Base-by-base conservation (phyloP, 2,888 invertebrate genomes). In the Diarsia dahlii region DNA sequence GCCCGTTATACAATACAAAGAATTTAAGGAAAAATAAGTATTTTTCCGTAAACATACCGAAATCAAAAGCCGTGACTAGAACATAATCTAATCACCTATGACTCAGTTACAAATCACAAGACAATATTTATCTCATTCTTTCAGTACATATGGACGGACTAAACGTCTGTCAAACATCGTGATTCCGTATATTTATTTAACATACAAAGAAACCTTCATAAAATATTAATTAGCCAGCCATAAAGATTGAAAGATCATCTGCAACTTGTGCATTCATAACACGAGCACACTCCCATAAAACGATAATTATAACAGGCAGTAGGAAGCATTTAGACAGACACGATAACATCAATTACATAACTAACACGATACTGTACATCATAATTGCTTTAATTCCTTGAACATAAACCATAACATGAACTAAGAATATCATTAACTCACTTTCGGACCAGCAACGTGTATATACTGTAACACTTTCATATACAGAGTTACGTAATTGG, bases 391-490 rank as follows among this genome's bases (percentile, higher is more conserved):
- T 87, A 87, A 90, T 85, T 80, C 75, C 78, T 71, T 69, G 76
- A 80, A 82, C 81, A 86, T 84, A 82, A 85, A 84, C 82, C 82
- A 80, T 78, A 78, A 66, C 34, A 50, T 63, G 34, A 84, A 79
- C 67, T 56, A 78, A 86, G 90, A 90, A 92, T 92, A 87, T 84
- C 89, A 94, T 94, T 94, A 95, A 94, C 93, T 95, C 94, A 92
- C 95, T 96, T 95, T 96, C 95, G 91, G 91, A 91, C 88, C 91
- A 87, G 90, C 86, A 86, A 84, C 76, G 90, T 92, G 91, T 92
- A 92, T 84, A 91, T 91, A 92, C 86, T 91, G 90, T 91, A 89
- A 93, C 94, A 93, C 93, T 94, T 94, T 94, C 93, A 84, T 90
- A 84, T n/a, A 76, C 81, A 52, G 86, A 74, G 85, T 95, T 93